Percentiles rank a stretch among this genome's conserved stretches.
phyloP scores from a whole-genome alignment of 2,797 vertebrate species.

The Sebastes vulpes region DNA sequence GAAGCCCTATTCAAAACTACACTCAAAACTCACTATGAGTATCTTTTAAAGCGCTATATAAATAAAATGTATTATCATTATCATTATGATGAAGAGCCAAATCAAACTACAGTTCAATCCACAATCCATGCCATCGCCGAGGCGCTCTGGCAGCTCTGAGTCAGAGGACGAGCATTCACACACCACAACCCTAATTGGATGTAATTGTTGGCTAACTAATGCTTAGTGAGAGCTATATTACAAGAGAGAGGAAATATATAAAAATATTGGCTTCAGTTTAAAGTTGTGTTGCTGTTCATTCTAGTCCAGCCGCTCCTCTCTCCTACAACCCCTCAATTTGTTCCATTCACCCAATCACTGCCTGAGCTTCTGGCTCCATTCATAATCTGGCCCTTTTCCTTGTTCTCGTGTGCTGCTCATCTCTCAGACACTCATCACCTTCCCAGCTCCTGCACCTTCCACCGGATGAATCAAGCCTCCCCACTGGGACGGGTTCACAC shows the following conservation, averaged over 20 bases:
- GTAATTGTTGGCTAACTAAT: background rate
- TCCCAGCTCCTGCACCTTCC: background rate
- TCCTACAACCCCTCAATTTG: background rate
- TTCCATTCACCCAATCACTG: background rate
- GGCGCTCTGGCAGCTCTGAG: background rate
- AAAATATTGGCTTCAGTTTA: background rate
- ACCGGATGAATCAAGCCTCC: constrained; percentile 1
- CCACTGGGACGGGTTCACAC: background rate
- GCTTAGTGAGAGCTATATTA: background rate
- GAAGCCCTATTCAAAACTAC: no score
- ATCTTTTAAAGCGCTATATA: no score
- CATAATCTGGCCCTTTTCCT: background rate
- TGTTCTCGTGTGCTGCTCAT: background rate
- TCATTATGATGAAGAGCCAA: background rate
- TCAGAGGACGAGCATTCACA: background rate
- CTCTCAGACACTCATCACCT: background rate
- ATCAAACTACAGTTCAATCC: background rate
- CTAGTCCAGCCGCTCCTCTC: background rate
- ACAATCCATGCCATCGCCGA: background rate
- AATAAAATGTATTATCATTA: no score
- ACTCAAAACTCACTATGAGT: no score
- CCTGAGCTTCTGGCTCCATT: background rate
- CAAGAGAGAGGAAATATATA: background rate
- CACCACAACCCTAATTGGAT: background rate
- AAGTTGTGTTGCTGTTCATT: background rate